A percentile compares a stretch with the other conserved stretches of the same genome.
These are phyloP conservation scores for Mirounga angustirostris DNA, from an alignment of 2,113 vertebrate species.

Conservation along the genomic window DNA sequence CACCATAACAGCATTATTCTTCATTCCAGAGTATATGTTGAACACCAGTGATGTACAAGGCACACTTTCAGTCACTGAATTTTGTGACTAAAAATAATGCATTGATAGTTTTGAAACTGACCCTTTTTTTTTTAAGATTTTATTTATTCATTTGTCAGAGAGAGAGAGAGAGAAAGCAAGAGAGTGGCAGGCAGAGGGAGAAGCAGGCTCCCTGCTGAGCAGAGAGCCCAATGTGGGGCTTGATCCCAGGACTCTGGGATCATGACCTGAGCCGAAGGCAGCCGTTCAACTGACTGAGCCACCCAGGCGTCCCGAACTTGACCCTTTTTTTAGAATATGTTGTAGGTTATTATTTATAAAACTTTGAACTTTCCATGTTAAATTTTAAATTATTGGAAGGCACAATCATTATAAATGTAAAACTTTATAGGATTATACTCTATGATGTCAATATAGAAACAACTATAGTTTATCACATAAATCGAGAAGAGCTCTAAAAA, in stretches of 20 bases:
- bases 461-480: slow-evolving; percentile 77
- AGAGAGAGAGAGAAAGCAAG: too few species aligned
- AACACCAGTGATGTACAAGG: neutral
- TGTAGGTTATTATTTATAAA: neutral
- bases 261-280: too few species aligned
- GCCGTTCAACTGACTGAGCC: too few species aligned
- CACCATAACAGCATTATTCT: neutral
- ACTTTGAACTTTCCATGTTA: neutral
- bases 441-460: slow-evolving; percentile 67
- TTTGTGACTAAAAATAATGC: neutral
- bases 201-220: too few species aligned
- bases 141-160: too few species aligned
- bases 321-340: neutral
- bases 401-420: slow-evolving; percentile 45
- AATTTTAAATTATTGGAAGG: slow-evolving; percentile 55
- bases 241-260: too few species aligned
- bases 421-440: slow-evolving; percentile 32
- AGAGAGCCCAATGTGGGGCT: too few species aligned
- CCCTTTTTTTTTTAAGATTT: neutral
- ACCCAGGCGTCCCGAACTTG: neutral
- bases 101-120: neutral
- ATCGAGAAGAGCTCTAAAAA: slow-evolving; percentile 68
- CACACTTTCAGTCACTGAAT: neutral
- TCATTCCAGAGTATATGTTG: neutral
- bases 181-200: too few species aligned